A percentile compares a stretch with the other conserved stretches of the same genome.
Evolutionary conservation across 2,113 vertebrate species (phyloP).

Genomic region (Grus americana): DNA sequence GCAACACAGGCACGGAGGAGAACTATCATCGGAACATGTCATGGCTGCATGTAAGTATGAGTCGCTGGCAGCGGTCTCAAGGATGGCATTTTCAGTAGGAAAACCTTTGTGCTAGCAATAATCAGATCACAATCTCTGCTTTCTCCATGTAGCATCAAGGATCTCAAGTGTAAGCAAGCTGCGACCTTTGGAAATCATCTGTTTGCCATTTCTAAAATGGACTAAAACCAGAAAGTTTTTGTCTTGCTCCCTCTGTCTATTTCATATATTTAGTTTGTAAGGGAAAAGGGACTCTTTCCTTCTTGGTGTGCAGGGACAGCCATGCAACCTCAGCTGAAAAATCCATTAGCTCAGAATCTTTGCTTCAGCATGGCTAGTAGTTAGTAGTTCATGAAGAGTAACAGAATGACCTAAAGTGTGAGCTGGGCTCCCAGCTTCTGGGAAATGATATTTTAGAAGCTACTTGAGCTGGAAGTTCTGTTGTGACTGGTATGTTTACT

Average conservation of each 20-base stretch:
- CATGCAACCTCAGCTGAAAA: neutral
- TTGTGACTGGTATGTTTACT: neutral
- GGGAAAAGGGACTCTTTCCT: neutral
- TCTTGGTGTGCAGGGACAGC: neutral
- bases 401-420: neutral
- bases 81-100: neutral
- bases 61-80: neutral
- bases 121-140: neutral
- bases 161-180: neutral
- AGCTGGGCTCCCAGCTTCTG: neutral
- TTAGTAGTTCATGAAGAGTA: neutral
- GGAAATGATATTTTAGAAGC: neutral
- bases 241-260: neutral
- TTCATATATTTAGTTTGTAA: neutral
- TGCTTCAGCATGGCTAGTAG: neutral
- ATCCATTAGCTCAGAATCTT: neutral
- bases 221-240: neutral
- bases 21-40: constrained; percentile 98
- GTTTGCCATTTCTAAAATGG: neutral
- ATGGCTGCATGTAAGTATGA: constrained; percentile 92
- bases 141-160: neutral
- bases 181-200: accelerated
- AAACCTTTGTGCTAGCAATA: neutral
- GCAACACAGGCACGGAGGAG: constrained; percentile 87
- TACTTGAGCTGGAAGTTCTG: neutral